Conservation (phyloP, 2,113 vertebrate species). For the Sardina pilchardus region DNA sequence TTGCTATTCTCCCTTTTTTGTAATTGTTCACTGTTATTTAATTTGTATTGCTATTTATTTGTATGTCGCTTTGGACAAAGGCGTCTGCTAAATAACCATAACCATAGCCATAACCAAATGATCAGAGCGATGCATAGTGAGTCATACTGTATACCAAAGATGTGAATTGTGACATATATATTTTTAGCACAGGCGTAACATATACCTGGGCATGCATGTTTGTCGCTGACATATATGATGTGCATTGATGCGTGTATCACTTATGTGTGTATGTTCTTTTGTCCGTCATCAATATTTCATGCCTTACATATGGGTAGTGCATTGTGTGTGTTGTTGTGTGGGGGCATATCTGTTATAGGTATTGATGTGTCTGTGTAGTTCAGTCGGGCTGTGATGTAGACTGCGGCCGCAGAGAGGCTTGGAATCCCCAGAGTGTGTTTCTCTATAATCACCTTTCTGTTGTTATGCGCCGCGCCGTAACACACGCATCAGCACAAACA, state of each 20-base stretch:
- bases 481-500: conserved; percentile 24
- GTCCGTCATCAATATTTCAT: not conserved
- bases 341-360: not conserved
- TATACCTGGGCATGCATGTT: not conserved
- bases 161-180: not conserved
- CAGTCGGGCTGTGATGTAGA: not conserved
- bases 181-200: not conserved
- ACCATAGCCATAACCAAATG: too few species aligned
- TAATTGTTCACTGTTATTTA: too few species aligned
- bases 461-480: conserved; percentile 19
- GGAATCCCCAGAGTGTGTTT: conserved; percentile 29
- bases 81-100: too few species aligned
- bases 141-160: not conserved
- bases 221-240: not conserved
- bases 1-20: too few species aligned
- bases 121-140: not conserved
- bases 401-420: not conserved
- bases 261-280: not conserved
- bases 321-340: not conserved
- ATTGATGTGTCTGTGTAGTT: not conserved
- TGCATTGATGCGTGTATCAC: not conserved
- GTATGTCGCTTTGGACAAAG: too few species aligned
- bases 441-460: conserved; percentile 38
- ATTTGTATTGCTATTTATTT: too few species aligned
- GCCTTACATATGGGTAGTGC: not conserved